Base-by-base conservation (phyloP, 2,888 invertebrate species). In the Aphodius granarius region DNA sequence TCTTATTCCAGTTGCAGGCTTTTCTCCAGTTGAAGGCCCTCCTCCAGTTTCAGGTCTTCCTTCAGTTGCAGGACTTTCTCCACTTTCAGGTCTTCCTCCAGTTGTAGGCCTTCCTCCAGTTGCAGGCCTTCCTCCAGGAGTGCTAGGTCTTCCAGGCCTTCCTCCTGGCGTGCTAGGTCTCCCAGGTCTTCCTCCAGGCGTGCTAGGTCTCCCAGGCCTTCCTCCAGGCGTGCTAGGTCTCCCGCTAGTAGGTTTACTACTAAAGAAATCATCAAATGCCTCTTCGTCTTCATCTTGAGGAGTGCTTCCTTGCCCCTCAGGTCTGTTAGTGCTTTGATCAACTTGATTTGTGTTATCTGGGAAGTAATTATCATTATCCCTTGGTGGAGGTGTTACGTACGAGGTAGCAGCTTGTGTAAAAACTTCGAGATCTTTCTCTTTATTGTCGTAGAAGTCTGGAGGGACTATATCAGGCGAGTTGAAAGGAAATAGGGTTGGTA, bases 401-500 rank as follows among this genome's bases (percentile, higher is more conserved):
- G 91, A 91, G 79, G 90, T 91, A 22, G 90, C 91, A 62, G 91
- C 91, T 4, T 90, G 89, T 78, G 86, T 85, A 75, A 87, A 86
- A 16, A 86, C 81, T 71, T 80, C 80, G 20, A 77, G 77, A 62
- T 72, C 76, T 63, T 75, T 65, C 9, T 78, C 66, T 72, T 84
- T 85, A 63, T 78, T 78, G 73, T 85, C 84, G 76, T 87, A 84
- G 74, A 84, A 85, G 77, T 86, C 85, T 23, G 85, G 80, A 0
- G 86, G 85, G 18, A 91, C 88, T 84, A 89, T 89, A 68, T 89
- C 89, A 0, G 90, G 82, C 85, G 89, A 17, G 86, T 88, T 83
- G 76, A 87, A 86, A 17, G 87, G 91, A 86, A 90, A 91, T 79
- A 90, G 89, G 0, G 90, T 87, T 0, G 92, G 91, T 75, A 91